Evolutionary conservation across 2,888 invertebrate species (phyloP).

Genomic region (Oxytorus armatus): DNA sequence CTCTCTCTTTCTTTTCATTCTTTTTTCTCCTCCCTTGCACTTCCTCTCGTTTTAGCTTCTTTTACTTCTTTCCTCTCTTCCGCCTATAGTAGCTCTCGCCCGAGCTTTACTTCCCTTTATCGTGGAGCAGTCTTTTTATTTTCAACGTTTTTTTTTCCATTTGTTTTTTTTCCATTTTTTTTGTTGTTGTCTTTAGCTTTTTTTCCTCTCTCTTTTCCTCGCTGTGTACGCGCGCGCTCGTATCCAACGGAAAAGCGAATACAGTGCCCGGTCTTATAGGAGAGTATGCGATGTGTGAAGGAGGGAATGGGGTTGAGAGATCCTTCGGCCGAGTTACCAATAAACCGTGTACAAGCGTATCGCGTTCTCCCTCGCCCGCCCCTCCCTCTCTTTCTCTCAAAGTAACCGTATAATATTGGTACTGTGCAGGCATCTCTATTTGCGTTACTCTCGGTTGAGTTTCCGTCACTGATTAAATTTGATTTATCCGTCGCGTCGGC

Average conservation of each 20-base stretch:
- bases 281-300: conserved; percentile 36
- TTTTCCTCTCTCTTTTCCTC: neutral
- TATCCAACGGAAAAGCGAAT: conserved; percentile 36
- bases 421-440: conserved; percentile 4
- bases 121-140: conserved; percentile 17
- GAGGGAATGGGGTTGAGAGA: conserved; percentile 8
- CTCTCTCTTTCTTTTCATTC: conserved; percentile 12
- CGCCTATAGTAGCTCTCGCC: conserved; percentile 20
- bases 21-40: neutral
- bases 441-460: neutral
- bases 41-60: conserved; percentile 35
- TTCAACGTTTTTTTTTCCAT: conserved; percentile 4
- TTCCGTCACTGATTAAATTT: conserved; percentile 49
- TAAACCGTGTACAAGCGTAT: conserved; percentile 22
- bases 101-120: conserved; percentile 6
- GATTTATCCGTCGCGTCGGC: conserved; percentile 42
- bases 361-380: neutral
- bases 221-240: neutral
- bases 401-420: conserved; percentile 4
- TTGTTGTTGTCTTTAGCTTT: neutral
- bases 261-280: conserved; percentile 44
- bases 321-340: conserved; percentile 44
- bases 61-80: conserved; percentile 46
- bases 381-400: neutral
- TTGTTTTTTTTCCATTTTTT: conserved; percentile 10